Evolutionary conservation across 2,113 vertebrate genomes (phyloP), one percentile per base, ranked within the genome.

Genomic region (Xiphophorus couchianus): DNA sequence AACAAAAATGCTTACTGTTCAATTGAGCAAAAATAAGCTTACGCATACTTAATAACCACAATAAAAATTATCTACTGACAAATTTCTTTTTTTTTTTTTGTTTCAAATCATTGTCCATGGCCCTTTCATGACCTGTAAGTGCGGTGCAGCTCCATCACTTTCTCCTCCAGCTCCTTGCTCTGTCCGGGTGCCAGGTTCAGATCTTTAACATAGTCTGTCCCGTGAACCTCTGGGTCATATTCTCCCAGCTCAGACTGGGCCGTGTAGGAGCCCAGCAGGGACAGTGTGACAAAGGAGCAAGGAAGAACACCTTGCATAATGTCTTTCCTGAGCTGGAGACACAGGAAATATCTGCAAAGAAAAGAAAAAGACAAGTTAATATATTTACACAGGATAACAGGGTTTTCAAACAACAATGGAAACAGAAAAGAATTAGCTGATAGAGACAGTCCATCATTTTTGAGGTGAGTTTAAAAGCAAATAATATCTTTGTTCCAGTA

Each of bases 181-280:
- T 98, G 97, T 78, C 96, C 96, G 0, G 97, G 97, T 30, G 96
- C 97, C 86, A 99, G 75, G 87, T 93, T 96, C 80, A 98, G 95
- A 37, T 97, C 95, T 69, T 67, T 97, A 65, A 97, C 92, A 33
- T 98, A 99, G 76, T 97, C 95, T 0, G 90, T 30, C 3, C 95
- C 90, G 6, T 99, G 97, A 0, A 97, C 85, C 3, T 97, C 96
- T 0, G 96, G 94, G 71, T 99, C 96, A 3, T 97, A 98, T 88
- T 98, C 97, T 22, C 97, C 98, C 51, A 99, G 63, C 87, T 98
- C 97, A 0, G 98, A 98, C 91, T 99, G 98, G 77, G 97, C 94
- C 0, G 95, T 95, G 70, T 98, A 99, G 13, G 98, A 99, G 71
- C 97, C 97, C 90, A 99, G 92, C 65, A 98, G 91, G 39, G 96